Base-by-base conservation (phyloP, 2,113 vertebrate genomes). In the Neogobius melanostomus region DNA sequence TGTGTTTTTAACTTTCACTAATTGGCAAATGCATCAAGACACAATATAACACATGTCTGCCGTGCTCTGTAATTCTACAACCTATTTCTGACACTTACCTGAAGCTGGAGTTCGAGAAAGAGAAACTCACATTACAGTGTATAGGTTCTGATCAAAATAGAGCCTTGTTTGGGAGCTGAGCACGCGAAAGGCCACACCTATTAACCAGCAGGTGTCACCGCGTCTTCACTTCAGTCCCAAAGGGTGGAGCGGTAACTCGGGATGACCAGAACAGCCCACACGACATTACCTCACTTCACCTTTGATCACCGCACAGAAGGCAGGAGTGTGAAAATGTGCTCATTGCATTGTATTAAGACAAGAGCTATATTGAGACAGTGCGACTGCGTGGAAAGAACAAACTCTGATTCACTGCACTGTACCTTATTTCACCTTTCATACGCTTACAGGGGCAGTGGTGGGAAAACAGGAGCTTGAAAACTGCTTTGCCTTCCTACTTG, bases 21-120 rank as follows among this genome's bases (percentile, higher is more conserved):
- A 88, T 90, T 88, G 85, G 85, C 87, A 84, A 77, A 85, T 74
- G 82, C 77, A 82, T 77, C 81, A 77, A 79, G 69, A 77, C 82
- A 79, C 74, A 74, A 81, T 71, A 62, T 43, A 45, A 60, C 44
- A 2, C 42, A 59, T 42, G 56, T 54, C 68, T 70, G 44, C 74
- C 3, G 28, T 28, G 28, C 28, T 28, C 28, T 28, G 61, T 74
- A 75, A 72, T 54, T 36, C 62, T 64, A 9, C 46, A 75, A 64
- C 59, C 72, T 69, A 48, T 57, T 51, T 67, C 66, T 77, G 81
- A 82, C 81, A 79, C 71, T 70, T 65, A 68, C 79, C 57, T 8
- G 46, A 82, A 81, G 74, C 66, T 11, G 17, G 66, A 6, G 14
- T 68, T 62, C 17, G 17, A 8, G 75, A 68, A 36, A n/a, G 71